Evolutionary conservation across 1,140 invertebrate genomes (phyloP).

Genomic region (Uloborus diversus): DNA sequence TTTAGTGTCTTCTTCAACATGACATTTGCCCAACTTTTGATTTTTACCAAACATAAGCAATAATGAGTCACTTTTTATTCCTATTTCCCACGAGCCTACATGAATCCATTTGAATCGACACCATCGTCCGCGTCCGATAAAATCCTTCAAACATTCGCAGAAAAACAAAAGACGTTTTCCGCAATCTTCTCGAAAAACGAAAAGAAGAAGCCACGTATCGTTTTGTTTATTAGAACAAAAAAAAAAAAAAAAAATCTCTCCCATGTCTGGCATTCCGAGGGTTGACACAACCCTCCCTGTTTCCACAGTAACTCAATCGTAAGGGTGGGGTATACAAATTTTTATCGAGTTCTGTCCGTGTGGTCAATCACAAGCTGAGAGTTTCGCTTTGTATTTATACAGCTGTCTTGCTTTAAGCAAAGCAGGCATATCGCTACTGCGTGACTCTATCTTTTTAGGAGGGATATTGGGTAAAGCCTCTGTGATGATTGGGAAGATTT

Average conservation of each 20-base stretch:
- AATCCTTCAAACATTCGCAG: too few relatives aligned
- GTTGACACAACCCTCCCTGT: slow-evolving; percentile 21
- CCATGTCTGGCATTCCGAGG: not conserved
- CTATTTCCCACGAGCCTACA: not conserved
- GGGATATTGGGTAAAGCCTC: slow-evolving; percentile 10
- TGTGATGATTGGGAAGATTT: slow-evolving; percentile 21
- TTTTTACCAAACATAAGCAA: too few relatives aligned
- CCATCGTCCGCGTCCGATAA: too few relatives aligned
- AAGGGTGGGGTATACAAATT: not conserved
- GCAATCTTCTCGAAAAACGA: not conserved
- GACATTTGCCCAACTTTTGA: too few relatives aligned
- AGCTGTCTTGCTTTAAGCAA: slow-evolving; percentile 21
- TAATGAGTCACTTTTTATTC: not conserved
- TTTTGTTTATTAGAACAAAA: too few relatives aligned
- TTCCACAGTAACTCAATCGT: slow-evolving; percentile 13
- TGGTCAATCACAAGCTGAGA: slow-evolving; percentile 13
- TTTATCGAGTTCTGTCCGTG: slow-evolving; percentile 3
- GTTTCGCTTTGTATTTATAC: slow-evolving; percentile 19
- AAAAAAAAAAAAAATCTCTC: not conserved
- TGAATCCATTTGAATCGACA: too few relatives aligned
- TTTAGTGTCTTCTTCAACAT: too few relatives aligned
- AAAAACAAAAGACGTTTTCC: not conserved
- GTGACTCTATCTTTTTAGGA: slow-evolving; percentile 17
- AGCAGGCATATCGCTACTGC: not conserved
- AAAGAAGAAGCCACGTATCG: not conserved